phyloP scores from a whole-genome alignment of 64 coral and sea anemone species.

The Montipora sp. region DNA sequence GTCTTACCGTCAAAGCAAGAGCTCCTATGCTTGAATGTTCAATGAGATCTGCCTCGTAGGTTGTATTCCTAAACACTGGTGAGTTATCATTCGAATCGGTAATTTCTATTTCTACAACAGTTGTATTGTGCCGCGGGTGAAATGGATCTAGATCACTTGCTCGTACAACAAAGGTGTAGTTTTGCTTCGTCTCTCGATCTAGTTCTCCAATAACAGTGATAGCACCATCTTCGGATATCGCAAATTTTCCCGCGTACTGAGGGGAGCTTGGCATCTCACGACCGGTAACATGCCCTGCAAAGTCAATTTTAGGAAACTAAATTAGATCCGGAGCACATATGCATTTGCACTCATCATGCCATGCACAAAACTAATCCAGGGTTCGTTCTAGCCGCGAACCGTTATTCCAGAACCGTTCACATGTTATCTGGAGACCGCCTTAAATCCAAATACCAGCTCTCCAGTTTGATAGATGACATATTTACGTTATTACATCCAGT shows the following conservation, averaged over 20 bases:
- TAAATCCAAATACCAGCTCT: no score
- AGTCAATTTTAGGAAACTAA: neutral
- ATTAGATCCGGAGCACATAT: neutral
- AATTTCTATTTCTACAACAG: slow-evolving; percentile 79
- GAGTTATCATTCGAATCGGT: slow-evolving; percentile 88
- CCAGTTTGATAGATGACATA: no score
- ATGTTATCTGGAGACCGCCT: no score
- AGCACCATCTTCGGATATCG: slow-evolving; percentile 59
- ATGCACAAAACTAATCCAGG: no score
- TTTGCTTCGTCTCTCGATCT: slow-evolving; percentile 75
- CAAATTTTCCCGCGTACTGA: slow-evolving; percentile 53
- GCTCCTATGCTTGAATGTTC: slow-evolving; percentile 71
- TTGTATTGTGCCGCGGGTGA: slow-evolving; percentile 69
- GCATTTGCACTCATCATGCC: no score
- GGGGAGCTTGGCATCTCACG: slow-evolving; percentile 79
- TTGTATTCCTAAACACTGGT: slow-evolving; percentile 71
- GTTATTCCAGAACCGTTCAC: no score
- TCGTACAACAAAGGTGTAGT: slow-evolving; percentile 77
- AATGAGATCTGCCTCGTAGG: slow-evolving; percentile 58
- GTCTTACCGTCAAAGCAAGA: slow-evolving; percentile 57
- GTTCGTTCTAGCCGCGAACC: no score
- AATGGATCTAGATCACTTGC: slow-evolving; percentile 81
- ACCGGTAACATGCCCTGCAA: slow-evolving; percentile 78
- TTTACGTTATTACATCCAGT: no score
- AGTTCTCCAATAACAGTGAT: slow-evolving; percentile 66